Evolutionary conservation across 2,797 vertebrate genomes (phyloP).

Genomic region (Sphaeramia orbicularis): DNA sequence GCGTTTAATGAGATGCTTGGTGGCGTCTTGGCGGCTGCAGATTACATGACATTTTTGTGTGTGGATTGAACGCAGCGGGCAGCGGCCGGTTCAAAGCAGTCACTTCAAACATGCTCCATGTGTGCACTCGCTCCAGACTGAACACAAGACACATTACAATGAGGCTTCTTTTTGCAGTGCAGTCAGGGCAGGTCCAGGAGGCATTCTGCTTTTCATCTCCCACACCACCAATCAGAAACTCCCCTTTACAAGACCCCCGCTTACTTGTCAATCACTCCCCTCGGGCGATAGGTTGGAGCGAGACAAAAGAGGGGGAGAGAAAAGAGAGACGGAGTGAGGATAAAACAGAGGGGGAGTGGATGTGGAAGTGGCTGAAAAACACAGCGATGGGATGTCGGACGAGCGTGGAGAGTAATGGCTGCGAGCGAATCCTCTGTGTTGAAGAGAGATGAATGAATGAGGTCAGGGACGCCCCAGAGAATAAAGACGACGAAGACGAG

Average conservation of each 20-base stretch:
- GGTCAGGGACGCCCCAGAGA: conserved; percentile 84
- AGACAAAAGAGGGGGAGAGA: conserved; percentile 78
- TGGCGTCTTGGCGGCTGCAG: too few relatives aligned
- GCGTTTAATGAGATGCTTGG: too few relatives aligned
- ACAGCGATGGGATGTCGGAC: conserved; percentile 56
- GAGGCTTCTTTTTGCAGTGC: conserved; percentile 47
- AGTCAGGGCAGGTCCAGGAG: conserved; percentile 50
- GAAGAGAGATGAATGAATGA: conserved; percentile 83
- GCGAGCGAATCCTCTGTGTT: conserved; percentile 77
- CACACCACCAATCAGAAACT: conserved; percentile 64
- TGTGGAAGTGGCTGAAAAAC: conserved; percentile 69
- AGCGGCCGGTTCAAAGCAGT: conserved; percentile 25
- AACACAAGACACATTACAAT: conserved; percentile 33
- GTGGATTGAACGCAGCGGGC: too few relatives aligned
- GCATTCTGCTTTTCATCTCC: conserved; percentile 69
- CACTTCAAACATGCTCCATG: conserved; percentile 6
- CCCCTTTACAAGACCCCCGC: conserved; percentile 62
- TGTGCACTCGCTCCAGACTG: conserved; percentile 11
- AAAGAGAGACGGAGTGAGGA: conserved; percentile 42
- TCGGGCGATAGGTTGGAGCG: conserved; percentile 71
- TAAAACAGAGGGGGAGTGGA: conserved; percentile 27
- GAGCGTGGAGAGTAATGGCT: conserved; percentile 73
- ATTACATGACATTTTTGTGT: too few relatives aligned
- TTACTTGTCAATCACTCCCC: conserved; percentile 82
- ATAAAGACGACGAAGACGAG: conserved; percentile 45